Conservation (phyloP, 1,140 invertebrate species). For the Oryctes rhinoceros region DNA sequence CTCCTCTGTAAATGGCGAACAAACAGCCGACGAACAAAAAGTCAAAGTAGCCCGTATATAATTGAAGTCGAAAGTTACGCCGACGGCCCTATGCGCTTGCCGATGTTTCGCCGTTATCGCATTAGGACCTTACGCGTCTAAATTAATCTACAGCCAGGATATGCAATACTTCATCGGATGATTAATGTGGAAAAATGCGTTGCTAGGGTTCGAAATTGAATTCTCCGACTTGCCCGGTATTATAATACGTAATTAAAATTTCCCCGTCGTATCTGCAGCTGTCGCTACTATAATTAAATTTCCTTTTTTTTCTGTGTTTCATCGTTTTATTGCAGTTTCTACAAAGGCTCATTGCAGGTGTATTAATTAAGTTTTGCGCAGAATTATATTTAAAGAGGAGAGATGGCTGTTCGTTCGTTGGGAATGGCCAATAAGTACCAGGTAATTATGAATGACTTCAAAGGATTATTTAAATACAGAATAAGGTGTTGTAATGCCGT, state of each 20-base stretch:
- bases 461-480: not conserved
- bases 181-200: conserved; percentile 8
- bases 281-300: conserved; percentile 1
- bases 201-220: conserved; percentile 4
- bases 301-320: not conserved
- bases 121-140: not conserved
- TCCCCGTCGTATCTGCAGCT: not conserved
- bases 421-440: not conserved
- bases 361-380: not conserved
- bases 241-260: not conserved
- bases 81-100: not conserved
- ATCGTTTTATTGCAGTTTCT: conserved; percentile 6
- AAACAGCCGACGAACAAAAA: not conserved
- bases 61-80: not conserved
- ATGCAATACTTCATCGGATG: conserved; percentile 3
- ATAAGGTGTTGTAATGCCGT: not conserved
- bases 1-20: not conserved
- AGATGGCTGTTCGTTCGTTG: not conserved
- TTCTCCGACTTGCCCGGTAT: not conserved
- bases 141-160: not conserved
- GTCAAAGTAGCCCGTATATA: not conserved
- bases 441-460: not conserved
- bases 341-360: not conserved
- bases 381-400: not conserved
- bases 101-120: not conserved